Evolutionary conservation across 2,113 vertebrate species (phyloP).

Genomic region (Bos javanicus): DNA sequence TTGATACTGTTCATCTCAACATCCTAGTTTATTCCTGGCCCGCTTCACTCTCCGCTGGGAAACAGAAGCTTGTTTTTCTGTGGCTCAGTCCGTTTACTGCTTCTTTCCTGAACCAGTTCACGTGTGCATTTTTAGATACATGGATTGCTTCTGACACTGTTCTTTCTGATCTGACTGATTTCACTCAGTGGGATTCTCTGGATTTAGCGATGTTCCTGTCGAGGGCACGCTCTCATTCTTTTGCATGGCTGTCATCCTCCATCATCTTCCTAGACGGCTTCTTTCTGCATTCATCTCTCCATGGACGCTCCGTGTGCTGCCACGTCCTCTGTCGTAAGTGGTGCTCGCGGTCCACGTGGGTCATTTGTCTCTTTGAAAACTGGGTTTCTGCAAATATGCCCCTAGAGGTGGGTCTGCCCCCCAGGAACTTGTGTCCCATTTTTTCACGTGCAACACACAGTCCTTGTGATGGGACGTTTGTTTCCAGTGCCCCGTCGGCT

Average conservation of each 20-base stretch:
- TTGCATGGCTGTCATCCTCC: background rate
- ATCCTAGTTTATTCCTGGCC: background rate
- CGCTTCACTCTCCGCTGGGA: background rate
- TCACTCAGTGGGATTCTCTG: background rate
- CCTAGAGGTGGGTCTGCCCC: background rate
- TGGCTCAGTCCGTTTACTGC: background rate
- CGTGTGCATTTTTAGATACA: background rate
- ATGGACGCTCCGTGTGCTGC: background rate
- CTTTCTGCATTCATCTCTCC: background rate
- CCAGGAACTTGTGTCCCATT: background rate
- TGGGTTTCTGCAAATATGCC: background rate
- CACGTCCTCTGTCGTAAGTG: fast-evolving
- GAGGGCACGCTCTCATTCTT: background rate
- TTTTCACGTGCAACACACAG: background rate
- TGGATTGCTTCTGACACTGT: background rate
- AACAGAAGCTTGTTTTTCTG: background rate
- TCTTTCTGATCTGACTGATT: background rate
- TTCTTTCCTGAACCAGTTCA: background rate
- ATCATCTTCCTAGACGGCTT: fast-evolving
- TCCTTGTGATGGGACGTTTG: background rate
- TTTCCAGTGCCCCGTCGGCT: fast-evolving
- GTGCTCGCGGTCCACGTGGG: background rate
- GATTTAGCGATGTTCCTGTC: background rate
- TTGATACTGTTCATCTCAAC: background rate
- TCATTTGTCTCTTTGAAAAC: background rate